Base-by-base conservation (phyloP, 2,113 vertebrate species). In the Cheirogaleus medius region DNA sequence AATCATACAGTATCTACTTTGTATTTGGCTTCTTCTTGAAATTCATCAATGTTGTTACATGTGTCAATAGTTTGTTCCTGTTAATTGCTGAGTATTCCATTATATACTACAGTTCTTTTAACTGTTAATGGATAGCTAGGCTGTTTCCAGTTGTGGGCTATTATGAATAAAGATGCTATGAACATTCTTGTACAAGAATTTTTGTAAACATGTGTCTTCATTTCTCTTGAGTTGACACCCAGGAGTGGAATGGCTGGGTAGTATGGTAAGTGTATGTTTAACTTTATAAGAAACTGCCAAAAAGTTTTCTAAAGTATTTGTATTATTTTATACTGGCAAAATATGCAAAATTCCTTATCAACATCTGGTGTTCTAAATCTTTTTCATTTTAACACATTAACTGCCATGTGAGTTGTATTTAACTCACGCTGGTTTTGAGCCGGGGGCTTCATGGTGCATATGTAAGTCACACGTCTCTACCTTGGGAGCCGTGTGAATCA, bases 211-310 rank as follows among this genome's bases (percentile, higher is more conserved):
- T 80, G 29, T 71, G 1, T 34, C 92, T 87, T 97, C 23, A 69
- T 66, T 85, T 87, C 49, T 96, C 69, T 58, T 94, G 39, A 90
- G 87, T 68, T 92, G 89, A 87, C 64, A 84, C 6, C 54, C 66
- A 76, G 20, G 8, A 95, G 18, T 64, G 4, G 49, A 90, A 71
- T 47, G 44, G 49, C 76, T 91, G 13, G 2, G 14, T 52, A 89
- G 56, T 94, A 77, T 29, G 47, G 64, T 73, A 74, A 78, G 14
- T 76, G 6, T 52, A 58, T 49, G 21, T 64, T 90, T 91, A 93
- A 88, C 34, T 94, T 89, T 64, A 14, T 64, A 69, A 90, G 23
- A 84, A 97, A 90, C 34, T 91, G 27, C 27, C 71, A 77, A 68
- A 78, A 3, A 87, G 27, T 80, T 87, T 73, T 60, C 71, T 18